Evolutionary conservation across 2,888 invertebrate species (phyloP), one percentile per base, ranked within the genome.

Genomic region (Seira musarum): DNA sequence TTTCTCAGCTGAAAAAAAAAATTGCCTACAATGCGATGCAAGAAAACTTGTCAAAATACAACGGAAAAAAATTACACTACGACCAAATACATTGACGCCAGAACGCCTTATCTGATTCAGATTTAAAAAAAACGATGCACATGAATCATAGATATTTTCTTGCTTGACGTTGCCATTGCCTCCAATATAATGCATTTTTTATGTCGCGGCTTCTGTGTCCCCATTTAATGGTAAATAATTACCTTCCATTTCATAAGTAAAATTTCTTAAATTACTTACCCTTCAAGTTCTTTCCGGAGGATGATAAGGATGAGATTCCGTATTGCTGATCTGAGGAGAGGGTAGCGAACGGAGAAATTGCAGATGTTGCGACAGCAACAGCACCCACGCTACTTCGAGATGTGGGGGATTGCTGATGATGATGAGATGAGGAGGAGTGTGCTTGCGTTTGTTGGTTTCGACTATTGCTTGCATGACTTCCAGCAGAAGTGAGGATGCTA

Each of bases 251-350:
- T 49, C 15, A 30, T 30, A 8, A 30, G 30, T 8, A 30, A 30
- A 5, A 30, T 30, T 8, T 30, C 10, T 30, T 30, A 61, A 30
- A 30, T 2, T 30, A 17, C 25, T 75, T 76, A 83, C 85, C 85
- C 83, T 85, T 85, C 3, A 80, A 71, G 61, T 85, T 83, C 73
- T 84, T 84, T 6, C 81, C 75, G 8, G 3, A n/a, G 35, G 82
- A 69, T n/a, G 83, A 53, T 21, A 64, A 25, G 0, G 68, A 19
- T 0, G 72, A 22, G 40, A 63, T 35, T 0, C 68, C 53, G 13
- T 74, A 73, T 10, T 79, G 72, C 2, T 74, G 64, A 0, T 81
- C 71, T 13, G 64, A 6, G 40, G 57, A 30, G 21, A 74, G 75
- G 19, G 74, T 24, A 24, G 68, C n/a, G 49, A 82, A 75, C 13